These are phyloP conservation scores for Tamandua tetradactyla DNA, from an alignment of 2,797 vertebrate species.

Conservation along the genomic window DNA sequence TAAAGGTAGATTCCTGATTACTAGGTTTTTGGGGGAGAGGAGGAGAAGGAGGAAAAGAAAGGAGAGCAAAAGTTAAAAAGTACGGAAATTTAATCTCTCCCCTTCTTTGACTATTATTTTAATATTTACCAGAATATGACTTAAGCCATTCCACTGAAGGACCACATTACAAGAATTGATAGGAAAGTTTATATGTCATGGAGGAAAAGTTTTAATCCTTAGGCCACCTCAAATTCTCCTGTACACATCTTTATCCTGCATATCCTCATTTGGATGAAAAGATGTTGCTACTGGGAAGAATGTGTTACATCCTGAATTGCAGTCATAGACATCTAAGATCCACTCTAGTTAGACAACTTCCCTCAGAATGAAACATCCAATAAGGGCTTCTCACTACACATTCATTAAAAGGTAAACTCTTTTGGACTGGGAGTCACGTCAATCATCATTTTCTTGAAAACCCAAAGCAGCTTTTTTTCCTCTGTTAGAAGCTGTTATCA, in stretches of 20 bases:
- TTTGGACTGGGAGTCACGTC: slow-evolving; percentile 87
- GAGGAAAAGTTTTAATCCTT: neutral
- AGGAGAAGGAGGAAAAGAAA: neutral
- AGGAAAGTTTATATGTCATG: neutral
- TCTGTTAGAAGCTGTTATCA: slow-evolving; percentile 92
- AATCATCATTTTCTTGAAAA: slow-evolving; percentile 88
- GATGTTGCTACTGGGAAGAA: slow-evolving; percentile 56
- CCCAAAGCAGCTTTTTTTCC: slow-evolving; percentile 86
- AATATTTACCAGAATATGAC: neutral
- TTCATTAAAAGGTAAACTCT: slow-evolving; percentile 92
- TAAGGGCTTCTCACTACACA: slow-evolving; percentile 84
- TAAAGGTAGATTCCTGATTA: neutral
- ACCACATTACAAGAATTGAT: neutral
- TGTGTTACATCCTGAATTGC: slow-evolving; percentile 26
- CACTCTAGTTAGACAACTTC: slow-evolving; percentile 40
- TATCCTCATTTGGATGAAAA: slow-evolving; percentile 63
- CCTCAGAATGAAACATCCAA: slow-evolving; percentile 60
- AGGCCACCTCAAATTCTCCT: neutral
- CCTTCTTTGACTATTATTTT: neutral
- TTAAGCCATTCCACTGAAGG: neutral
- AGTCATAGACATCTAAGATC: slow-evolving; percentile 10
- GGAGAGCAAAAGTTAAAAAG: neutral
- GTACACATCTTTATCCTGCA: neutral
- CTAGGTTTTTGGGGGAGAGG: neutral
- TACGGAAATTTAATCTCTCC: neutral